These are phyloP conservation scores for Oncorhynchus nerka DNA, from an alignment of 2,113 vertebrate species.

Conservation along the genomic window DNA sequence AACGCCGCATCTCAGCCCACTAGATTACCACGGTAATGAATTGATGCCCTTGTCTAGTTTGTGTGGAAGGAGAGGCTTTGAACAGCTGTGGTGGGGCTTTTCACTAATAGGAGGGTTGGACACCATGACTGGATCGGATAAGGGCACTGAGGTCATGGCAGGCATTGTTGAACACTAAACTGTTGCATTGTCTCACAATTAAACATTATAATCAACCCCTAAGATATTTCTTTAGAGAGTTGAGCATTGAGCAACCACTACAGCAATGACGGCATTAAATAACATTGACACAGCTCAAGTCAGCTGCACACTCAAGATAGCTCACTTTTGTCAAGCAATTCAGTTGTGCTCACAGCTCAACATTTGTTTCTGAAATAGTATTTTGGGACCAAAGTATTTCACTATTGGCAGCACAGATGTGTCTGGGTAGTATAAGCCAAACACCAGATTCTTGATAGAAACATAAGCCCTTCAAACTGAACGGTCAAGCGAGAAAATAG, in stretches of 20 bases:
- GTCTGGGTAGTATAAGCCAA: neutral
- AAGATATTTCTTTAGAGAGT: neutral
- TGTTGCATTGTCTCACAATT: neutral
- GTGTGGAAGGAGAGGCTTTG: constrained; percentile 5
- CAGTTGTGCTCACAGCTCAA: too few relatives aligned
- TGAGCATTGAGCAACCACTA: neutral
- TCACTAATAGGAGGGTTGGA: neutral
- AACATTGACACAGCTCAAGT: neutral
- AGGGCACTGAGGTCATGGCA: neutral
- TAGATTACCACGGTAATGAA: constrained; percentile 19
- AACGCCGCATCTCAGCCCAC: neutral
- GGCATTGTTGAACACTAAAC: neutral
- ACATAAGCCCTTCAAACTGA: neutral
- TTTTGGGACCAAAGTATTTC: neutral
- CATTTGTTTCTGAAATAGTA: neutral
- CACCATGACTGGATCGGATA: neutral
- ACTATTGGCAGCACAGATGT: neutral
- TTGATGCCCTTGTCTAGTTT: constrained; percentile 16
- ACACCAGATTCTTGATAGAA: neutral
- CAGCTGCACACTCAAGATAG: neutral
- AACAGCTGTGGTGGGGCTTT: constrained; percentile 12
- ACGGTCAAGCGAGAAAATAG: neutral
- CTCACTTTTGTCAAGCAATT: neutral
- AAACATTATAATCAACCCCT: neutral
- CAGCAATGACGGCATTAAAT: neutral